A percentile compares a stretch with the other conserved stretches of the same genome.
Evolutionary conservation across 2,797 vertebrate genomes (phyloP).

Genomic region (Taenioides sp.): DNA sequence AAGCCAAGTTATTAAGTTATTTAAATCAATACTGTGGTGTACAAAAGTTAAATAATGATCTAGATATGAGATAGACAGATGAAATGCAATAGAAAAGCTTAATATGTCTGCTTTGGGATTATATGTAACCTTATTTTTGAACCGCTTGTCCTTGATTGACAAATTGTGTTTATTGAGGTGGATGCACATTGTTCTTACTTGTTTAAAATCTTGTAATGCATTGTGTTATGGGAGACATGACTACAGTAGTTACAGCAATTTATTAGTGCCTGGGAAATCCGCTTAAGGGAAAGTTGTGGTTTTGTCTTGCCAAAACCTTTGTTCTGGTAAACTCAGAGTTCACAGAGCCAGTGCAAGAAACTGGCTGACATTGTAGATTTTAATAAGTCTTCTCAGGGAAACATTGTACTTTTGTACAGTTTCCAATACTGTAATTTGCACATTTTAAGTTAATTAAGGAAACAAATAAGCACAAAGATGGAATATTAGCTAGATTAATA

Average conservation of each 20-base stretch:
- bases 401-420: constrained; percentile 5
- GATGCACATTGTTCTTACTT: not conserved
- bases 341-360: constrained; percentile 16
- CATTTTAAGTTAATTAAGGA: not conserved
- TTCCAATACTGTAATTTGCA: not conserved
- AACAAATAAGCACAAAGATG: not conserved
- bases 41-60: not conserved
- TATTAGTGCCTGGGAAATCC: constrained; percentile 64
- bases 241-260: constrained; percentile 16
- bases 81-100: not conserved
- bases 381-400: not conserved
- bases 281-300: not conserved
- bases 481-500: not conserved
- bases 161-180: not conserved
- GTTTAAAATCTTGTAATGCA: constrained; percentile 4
- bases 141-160: not conserved
- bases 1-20: not conserved
- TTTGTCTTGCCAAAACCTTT: constrained; percentile 43
- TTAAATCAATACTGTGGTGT: not conserved
- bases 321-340: constrained; percentile 22
- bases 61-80: not conserved
- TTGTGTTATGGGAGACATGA: not conserved
- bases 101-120: not conserved
- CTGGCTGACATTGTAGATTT: constrained; percentile 1
- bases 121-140: not conserved